These are phyloP conservation scores for Acrossocheilus wenchowensis DNA, from an alignment of 2,797 vertebrate species.

Conservation along the genomic window DNA sequence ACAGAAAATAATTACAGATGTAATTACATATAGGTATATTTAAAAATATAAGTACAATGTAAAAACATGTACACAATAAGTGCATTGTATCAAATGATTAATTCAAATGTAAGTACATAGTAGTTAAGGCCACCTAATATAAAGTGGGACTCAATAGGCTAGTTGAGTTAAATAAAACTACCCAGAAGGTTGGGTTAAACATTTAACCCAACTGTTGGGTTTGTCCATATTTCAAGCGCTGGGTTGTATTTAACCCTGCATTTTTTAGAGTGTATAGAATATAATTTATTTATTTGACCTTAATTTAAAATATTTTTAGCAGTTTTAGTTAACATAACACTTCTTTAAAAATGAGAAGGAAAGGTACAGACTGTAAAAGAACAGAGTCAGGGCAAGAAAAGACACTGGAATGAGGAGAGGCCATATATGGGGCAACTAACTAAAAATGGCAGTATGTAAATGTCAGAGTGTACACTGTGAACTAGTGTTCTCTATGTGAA, in stretches of 20 bases:
- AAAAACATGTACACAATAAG: too few species aligned
- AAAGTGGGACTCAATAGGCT: too few species aligned
- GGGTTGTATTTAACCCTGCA: background rate
- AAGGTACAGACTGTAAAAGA: slow-evolving; percentile 22
- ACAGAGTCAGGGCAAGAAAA: background rate
- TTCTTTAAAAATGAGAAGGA: background rate
- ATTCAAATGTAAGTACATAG: too few species aligned
- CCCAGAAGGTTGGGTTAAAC: background rate
- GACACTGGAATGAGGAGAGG: background rate
- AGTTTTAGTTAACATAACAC: background rate
- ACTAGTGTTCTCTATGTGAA: slow-evolving; percentile 17
- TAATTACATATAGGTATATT: too few species aligned
- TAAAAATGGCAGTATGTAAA: slow-evolving; percentile 18
- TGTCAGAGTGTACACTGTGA: slow-evolving; percentile 15
- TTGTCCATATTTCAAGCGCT: background rate
- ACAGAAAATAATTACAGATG: too few species aligned
- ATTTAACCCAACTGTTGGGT: background rate
- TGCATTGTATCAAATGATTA: too few species aligned
- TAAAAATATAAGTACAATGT: too few species aligned
- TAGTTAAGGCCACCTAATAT: too few species aligned
- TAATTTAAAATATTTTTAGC: background rate
- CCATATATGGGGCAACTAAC: slow-evolving; percentile 22
- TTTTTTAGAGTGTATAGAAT: background rate
- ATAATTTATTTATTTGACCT: too few species aligned
- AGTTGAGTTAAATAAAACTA: too few species aligned